These are phyloP conservation scores for Drosophila algonquin DNA, from an alignment of 2,888 invertebrate genomes.

Conservation along the genomic window DNA sequence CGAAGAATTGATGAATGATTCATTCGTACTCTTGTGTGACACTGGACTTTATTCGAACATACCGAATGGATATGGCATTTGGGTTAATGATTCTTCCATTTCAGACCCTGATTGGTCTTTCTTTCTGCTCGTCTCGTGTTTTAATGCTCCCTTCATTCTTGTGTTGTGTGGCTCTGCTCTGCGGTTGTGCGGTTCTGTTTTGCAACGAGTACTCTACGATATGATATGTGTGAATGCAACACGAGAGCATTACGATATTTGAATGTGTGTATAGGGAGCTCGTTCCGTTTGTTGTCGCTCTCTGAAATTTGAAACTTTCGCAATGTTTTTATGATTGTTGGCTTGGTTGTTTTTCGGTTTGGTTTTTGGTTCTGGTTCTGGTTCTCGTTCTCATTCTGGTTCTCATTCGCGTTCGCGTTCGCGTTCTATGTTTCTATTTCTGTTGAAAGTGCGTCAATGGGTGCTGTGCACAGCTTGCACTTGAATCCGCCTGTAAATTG, in stretches of 20 bases:
- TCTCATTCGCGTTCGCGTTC: too few species aligned
- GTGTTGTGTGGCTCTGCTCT: not conserved
- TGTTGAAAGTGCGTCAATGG: conserved; percentile 62
- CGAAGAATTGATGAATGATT: not conserved
- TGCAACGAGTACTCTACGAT: not conserved
- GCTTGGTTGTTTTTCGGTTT: conserved; percentile 1
- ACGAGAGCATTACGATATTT: not conserved
- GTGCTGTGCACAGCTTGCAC: conserved; percentile 44
- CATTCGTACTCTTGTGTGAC: not conserved
- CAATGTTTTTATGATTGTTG: conserved; percentile 1
- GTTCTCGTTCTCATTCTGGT: not conserved
- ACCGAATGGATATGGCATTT: conserved; percentile 7
- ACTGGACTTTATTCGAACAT: not conserved
- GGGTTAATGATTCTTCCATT: conserved; percentile 29
- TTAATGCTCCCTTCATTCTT: conserved; percentile 6
- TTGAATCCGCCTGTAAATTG: conserved; percentile 43
- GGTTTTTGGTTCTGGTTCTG: conserved; percentile 9
- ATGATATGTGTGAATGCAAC: not conserved
- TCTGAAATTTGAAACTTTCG: conserved; percentile 53
- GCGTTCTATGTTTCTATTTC: conserved; percentile 23
- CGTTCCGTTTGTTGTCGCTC: conserved; percentile 24
- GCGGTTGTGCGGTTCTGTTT: not conserved
- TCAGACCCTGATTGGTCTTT: not conserved
- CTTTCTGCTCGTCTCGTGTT: not conserved
- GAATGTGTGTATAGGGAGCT: not conserved